Evolutionary conservation across 2,888 invertebrate species (phyloP), one percentile per base, ranked within the genome.

Genomic region (Plemyria rubiginata): DNA sequence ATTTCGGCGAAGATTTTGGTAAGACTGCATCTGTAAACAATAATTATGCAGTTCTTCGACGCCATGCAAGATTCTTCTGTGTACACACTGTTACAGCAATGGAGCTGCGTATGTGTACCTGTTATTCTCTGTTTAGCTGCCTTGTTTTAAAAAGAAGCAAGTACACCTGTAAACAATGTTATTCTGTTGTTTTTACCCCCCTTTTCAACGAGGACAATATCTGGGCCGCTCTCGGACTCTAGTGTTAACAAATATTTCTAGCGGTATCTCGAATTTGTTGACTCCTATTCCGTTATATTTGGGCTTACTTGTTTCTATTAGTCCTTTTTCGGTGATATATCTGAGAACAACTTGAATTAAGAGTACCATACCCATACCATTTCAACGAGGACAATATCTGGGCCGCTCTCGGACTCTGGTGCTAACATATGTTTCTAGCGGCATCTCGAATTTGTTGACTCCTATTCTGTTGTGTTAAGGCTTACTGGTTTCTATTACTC

Each of bases 331-430:
- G 11, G 15, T 45, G 9, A 7, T 9, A 38, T 45, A 45, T 45
- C 45, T 45, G 45, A 16, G 45, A 45, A 45, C 45, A 45, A 45
- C 11, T 11, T 45, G 16, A 11, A 45, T 45, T 45, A 16, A 11
- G 11, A 16, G 9, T 16, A 45, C 45, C 45, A 45, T 45, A 45
- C 45, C 45, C 16, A n/a, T n/a, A n/a, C n/a, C n/a, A n/a, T n/a
- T 29, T 38, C 36, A 7, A 38, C 36, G 36, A 11, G 36, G 11
- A 38, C 22, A 22, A 22, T 22, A 9, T 38, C 36, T 38, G 36
- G 36, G 11, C 6, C 36, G 11, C 22, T 22, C 22, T 22, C 22
- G 22, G 22, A 22, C 22, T 22, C 22, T 22, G 22, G 22, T 22
- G 22, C 3, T 22, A 22, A 8, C 6, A 8, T 38, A 6, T 32